Evolutionary conservation across 2,797 vertebrate species (phyloP), one percentile per base, ranked within the genome.

Genomic region (Ceyx erithaca): DNA sequence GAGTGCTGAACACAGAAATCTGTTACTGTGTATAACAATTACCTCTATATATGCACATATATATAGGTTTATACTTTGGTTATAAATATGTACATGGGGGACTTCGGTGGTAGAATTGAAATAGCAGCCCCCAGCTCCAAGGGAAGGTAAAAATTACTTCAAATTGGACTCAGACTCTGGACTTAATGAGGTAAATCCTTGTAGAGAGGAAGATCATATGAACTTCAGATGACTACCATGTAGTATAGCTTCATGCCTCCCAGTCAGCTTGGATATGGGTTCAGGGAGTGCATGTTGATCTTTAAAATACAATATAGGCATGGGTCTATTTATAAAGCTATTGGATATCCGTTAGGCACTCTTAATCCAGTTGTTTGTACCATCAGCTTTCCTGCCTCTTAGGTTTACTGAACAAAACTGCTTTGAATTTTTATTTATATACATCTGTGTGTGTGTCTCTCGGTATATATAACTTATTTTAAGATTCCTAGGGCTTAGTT

Each of bases 1-100:
- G 59, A 7, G 11, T 25, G n/a, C 14, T 4, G 1, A 77, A 28
- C 7, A 25, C 10, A 31, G 59, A n/a, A 41, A 61, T 35, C 31
- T 54, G 0, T 59, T 66, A 10, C 3, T 73, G 8, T 49, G 33
- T 30, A 3, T 17, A 17, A 10, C n/a, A 71, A 8, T n/a, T 25
- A 28, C 20, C 10, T 71, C 43, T 31, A 0, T 45, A 1, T 48
- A 4, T 45, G 18, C 14, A 11, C 23, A 14, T 26, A 2, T 33
- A 12, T 31, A 6, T n/a, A 37, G 3, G 2, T 55, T 66, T 63
- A n/a, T 57, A 8, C 21, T 79, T 69, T 31, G 22, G 3, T 77
- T 85, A 21, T 31, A 46, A 55, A 13, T 35, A 25, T 3, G 3
- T 45, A 5, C n/a, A 8, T 14, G 12, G 16, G 5, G 7, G 8